Evolutionary conservation across 2,113 vertebrate species (phyloP), one percentile per base, ranked within the genome.

Genomic region (Natator depressus): DNA sequence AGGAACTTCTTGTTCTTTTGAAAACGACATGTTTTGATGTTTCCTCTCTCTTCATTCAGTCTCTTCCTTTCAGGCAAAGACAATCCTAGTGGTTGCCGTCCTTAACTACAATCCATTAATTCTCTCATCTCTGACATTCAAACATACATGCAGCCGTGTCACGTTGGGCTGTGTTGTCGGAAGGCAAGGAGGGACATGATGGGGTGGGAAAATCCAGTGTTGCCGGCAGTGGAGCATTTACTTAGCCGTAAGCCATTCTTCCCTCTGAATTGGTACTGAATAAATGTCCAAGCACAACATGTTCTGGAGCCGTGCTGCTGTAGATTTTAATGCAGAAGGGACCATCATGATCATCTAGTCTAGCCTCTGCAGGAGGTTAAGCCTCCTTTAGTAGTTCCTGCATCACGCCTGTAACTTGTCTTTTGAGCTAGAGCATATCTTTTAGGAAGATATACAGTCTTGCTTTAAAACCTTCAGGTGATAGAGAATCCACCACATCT

Each of bases 401-500:
- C 10, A 5, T 35, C 0, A 1, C 78, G 46, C 78, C 65, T 78
- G 0, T 79, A 62, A 55, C 27, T 95, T 17, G 31, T 82, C 47
- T 47, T 80, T 8, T 50, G 42, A 78, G 8, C 55, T 46, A 81
- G 78, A 94, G 0, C 5, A 11, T 13, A 72, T 51, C 8, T 80
- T 87, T 85, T 69, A 42, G 75, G 59, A 82, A 86, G 84, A 79
- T 22, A 75, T 0, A 0, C 1, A 49, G 27, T 54, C 57, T 76
- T 89, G 25, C 47, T 93, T 93, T 38, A 62, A 24, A 87, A 72
- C 11, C 62, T 22, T 75, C 50, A 22, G 16, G 20, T 84, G 62
- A 79, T 16, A 90, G 47, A 95, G 87, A 89, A 54, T 51, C 78
- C 47, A 50, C 84, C 47, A 72, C 72, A 88, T 53, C 81, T 27